Evolutionary conservation across 2,888 invertebrate species (phyloP).

Genomic region (Drosophila koepferae): DNA sequence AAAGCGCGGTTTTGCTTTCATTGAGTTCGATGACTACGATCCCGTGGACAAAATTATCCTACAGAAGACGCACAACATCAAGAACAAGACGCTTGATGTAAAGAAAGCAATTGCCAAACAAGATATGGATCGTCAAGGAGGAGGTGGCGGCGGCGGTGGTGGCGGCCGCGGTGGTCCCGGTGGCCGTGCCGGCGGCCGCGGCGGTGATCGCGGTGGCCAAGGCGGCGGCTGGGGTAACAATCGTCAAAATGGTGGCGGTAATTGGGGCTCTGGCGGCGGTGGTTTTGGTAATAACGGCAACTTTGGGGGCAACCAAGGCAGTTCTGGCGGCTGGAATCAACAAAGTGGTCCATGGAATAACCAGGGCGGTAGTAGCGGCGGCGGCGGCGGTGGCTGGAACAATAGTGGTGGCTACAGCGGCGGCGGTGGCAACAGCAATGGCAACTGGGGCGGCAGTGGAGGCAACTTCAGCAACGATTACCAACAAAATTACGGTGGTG

Average conservation of each 20-base stretch:
- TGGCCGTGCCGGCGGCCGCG: slow-evolving; percentile 85
- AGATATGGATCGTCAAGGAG: slow-evolving; percentile 89
- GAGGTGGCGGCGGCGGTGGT: slow-evolving; percentile 86
- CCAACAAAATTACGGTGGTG: slow-evolving; percentile 93
- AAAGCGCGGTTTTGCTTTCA: slow-evolving; percentile 97
- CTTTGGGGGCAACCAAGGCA: slow-evolving; percentile 83
- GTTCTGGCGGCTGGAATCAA: slow-evolving; percentile 84
- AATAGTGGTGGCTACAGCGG: slow-evolving; percentile 84
- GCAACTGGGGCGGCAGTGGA: slow-evolving; percentile 86
- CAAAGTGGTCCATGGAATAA: slow-evolving; percentile 83
- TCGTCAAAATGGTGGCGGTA: slow-evolving; percentile 86
- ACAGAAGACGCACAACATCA: slow-evolving; percentile 92
- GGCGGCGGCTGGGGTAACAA: slow-evolving; percentile 74
- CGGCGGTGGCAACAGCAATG: slow-evolving; percentile 86
- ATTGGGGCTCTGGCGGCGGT: slow-evolving; percentile 81
- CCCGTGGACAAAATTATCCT: slow-evolving; percentile 95
- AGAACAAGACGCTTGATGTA: slow-evolving; percentile 94
- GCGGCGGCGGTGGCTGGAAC: slow-evolving; percentile 75
- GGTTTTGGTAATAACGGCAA: slow-evolving; percentile 73
- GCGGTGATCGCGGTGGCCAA: slow-evolving; percentile 85
- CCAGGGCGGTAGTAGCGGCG: slow-evolving; percentile 66
- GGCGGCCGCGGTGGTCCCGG: slow-evolving; percentile 78
- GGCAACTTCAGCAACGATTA: slow-evolving; percentile 87
- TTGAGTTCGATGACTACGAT: slow-evolving; percentile 98
- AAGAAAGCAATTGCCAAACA: slow-evolving; percentile 96